A percentile compares a stretch with the other conserved stretches of the same genome.
phyloP scores from a whole-genome alignment of 2,113 vertebrate genomes.

The Charina bottae region DNA sequence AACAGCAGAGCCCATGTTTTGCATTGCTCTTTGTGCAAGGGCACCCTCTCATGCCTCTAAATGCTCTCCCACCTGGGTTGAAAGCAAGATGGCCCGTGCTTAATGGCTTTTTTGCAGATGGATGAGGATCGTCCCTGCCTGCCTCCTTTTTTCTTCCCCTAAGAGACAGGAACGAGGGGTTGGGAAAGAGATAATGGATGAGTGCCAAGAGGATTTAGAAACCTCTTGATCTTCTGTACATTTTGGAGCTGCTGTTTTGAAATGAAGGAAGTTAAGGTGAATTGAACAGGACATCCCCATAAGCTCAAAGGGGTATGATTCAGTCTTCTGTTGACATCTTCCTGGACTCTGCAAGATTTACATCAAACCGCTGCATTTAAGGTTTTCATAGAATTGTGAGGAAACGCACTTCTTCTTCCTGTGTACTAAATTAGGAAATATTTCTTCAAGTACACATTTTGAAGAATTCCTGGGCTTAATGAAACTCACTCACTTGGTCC shows the following conservation, averaged over 20 bases:
- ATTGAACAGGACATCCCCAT: background rate
- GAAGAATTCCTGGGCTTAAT: background rate
- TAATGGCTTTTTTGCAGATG: conserved; percentile 1
- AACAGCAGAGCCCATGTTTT: background rate
- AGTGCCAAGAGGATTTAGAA: background rate
- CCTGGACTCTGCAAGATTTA: background rate
- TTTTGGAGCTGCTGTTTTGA: background rate
- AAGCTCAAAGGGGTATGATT: background rate
- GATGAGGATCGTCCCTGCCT: background rate
- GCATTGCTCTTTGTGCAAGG: no score
- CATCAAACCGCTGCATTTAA: background rate
- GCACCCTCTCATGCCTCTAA: background rate
- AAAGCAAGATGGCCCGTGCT: background rate
- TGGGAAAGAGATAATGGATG: background rate
- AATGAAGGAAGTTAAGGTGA: conserved; percentile 17
- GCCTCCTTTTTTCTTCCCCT: background rate
- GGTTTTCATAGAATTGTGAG: background rate
- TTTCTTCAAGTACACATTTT: background rate
- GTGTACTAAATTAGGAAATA: background rate
- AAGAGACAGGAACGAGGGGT: background rate
- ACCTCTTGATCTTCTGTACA: background rate
- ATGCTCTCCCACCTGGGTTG: background rate
- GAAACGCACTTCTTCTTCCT: background rate
- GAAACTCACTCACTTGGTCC: background rate
- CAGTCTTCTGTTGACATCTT: conserved; percentile 17